These are phyloP conservation scores for Enteromius afrohamiltoni DNA, from an alignment of 2,797 vertebrate genomes.

Conservation along the genomic window DNA sequence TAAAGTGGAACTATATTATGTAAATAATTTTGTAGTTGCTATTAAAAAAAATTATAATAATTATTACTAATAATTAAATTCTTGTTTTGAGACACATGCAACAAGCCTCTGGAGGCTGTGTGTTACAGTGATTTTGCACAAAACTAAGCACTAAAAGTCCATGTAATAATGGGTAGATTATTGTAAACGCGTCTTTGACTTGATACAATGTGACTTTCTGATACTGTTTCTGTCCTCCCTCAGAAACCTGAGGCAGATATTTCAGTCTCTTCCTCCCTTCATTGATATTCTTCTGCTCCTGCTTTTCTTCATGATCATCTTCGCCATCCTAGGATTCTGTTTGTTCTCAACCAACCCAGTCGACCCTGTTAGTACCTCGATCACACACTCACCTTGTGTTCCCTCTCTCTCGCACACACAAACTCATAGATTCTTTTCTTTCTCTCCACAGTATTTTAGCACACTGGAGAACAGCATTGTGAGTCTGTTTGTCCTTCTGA, in stretches of 20 bases:
- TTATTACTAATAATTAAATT: background rate
- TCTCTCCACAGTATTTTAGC: conserved; percentile 88
- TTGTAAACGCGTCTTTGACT: background rate
- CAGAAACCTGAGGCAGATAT: conserved; percentile 98
- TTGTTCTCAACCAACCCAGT: conserved; percentile 91
- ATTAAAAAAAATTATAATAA: background rate
- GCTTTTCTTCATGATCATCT: conserved; percentile 99
- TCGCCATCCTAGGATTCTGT: conserved; percentile 95
- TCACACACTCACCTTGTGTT: background rate
- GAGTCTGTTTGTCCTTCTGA: conserved; percentile 95
- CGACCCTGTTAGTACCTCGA: conserved; percentile 85
- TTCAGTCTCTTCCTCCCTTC: conserved; percentile 98
- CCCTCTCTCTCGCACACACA: background rate
- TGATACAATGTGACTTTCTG: background rate
- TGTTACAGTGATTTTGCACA: background rate
- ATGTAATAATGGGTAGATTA: background rate
- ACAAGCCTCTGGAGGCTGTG: background rate
- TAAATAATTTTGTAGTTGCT: too few species aligned
- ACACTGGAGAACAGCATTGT: conserved; percentile 96
- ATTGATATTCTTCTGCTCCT: conserved; percentile 96
- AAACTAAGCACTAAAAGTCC: background rate
- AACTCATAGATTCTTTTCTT: conserved; percentile 5
- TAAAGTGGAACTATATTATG: too few species aligned
- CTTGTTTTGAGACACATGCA: background rate
- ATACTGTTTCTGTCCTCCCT: conserved; percentile 53